phyloP scores from a whole-genome alignment of 2,888 invertebrate genomes.

The Eustalomyia histrio region DNA sequence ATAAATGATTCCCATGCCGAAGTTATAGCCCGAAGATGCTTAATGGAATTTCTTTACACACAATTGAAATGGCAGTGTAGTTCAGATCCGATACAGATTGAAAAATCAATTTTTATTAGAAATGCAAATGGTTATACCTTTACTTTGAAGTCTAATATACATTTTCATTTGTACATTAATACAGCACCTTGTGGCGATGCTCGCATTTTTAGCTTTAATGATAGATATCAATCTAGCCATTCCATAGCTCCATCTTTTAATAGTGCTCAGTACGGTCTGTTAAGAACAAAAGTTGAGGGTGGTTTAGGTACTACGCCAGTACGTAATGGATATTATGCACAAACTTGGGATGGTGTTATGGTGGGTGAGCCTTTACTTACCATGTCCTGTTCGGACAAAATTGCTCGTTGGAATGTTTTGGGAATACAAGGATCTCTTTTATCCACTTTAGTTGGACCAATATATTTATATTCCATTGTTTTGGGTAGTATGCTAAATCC shows the following conservation, averaged over 20 bases:
- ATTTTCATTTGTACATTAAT: slow-evolving; percentile 59
- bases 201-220: slow-evolving; percentile 29
- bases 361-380: slow-evolving; percentile 90
- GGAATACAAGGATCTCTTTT: slow-evolving; percentile 95
- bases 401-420: slow-evolving; percentile 96
- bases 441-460: slow-evolving; percentile 91
- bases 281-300: slow-evolving; percentile 96
- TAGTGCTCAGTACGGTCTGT: slow-evolving; percentile 84
- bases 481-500: slow-evolving; percentile 93
- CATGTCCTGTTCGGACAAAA: slow-evolving; percentile 99
- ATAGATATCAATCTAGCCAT: background rate
- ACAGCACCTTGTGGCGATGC: slow-evolving; percentile 59
- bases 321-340: slow-evolving; percentile 87
- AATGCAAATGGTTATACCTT: slow-evolving; percentile 32
- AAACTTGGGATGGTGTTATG: slow-evolving; percentile 95
- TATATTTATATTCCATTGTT: slow-evolving; percentile 92
- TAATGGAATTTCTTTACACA: slow-evolving; percentile 49
- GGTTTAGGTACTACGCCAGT: slow-evolving; percentile 96
- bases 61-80: slow-evolving; percentile 21
- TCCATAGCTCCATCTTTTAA: slow-evolving; percentile 81
- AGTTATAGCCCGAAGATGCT: slow-evolving; percentile 47
- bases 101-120: slow-evolving; percentile 37
- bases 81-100: background rate
- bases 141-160: slow-evolving; percentile 25
- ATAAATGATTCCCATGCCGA: slow-evolving; percentile 58